Base-by-base conservation (phyloP, 2,113 vertebrate genomes). In the Nycticebus coucang region DNA sequence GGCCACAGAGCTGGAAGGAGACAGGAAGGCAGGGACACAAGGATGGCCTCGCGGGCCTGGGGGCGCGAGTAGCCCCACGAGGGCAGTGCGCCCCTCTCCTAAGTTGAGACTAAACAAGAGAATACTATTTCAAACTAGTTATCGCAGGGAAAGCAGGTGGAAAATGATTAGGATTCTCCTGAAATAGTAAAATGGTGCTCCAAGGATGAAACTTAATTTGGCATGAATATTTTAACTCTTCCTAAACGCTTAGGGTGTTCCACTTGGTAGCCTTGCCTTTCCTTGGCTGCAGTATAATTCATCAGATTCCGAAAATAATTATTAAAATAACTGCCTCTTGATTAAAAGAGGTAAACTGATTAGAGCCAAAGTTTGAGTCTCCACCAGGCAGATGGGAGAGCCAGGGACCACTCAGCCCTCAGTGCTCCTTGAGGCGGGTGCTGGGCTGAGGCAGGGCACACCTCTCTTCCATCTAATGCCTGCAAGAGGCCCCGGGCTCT, bases 391-490 rank as follows among this genome's bases (percentile, higher is more conserved):
- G 18, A 12, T 6, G 21, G 21, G 35, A 15, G 9, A 26, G 66
- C 8, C 8, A 24, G 13, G 24, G 5, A 13, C 5, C 14, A 4
- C 7, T 41, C 17, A 14, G 2, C 4, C 0, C 1, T 68, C 57
- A 1, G 64, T 1, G 1, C 37, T 24, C 26, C 24, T 41, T 50
- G 35, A 66, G 33, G 53, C 26, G 59, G 82, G 60, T 26, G 22
- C 21, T 35, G 35, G 28, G 22, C 13, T 0, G 9, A n/a, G 62
- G 11, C 85, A 21, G 14, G 59, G 15, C 0, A 1, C 12, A 10
- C 28, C 24, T 81, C 69, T 93, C 17, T 50, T 55, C 21, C 15
- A 19, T 72, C 53, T 19, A 26, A 72, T 64, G 41, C 60, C 9
- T 50, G 18, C 2, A 9, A 28, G 45, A 14, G 33, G 60, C 62